Evolutionary conservation across 2,797 vertebrate genomes (phyloP).

Genomic region (Tadarida brasiliensis): DNA sequence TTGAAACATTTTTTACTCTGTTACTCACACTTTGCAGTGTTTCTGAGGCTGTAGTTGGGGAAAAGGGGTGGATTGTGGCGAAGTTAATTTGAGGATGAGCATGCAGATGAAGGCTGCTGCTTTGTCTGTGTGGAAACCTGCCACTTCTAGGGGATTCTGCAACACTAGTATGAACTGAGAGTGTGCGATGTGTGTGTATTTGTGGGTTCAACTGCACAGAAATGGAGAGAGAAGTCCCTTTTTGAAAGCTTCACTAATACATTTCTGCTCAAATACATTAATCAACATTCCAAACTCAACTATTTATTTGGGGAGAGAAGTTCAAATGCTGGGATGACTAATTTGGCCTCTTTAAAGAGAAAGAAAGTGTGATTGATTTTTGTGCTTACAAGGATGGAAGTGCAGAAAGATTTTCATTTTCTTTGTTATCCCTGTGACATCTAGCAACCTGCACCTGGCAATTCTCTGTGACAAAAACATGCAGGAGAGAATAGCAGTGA

Average conservation of each 20-base stretch:
- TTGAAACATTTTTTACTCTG: not conserved
- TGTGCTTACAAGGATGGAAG: conserved; percentile 15
- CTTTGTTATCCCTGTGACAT: conserved; percentile 59
- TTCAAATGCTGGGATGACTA: conserved; percentile 23
- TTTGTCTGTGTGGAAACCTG: not conserved
- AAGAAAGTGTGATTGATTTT: conserved; percentile 51
- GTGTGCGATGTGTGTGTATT: not conserved
- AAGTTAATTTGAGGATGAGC: not conserved
- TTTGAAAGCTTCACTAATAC: not conserved
- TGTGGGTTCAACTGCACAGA: not conserved
- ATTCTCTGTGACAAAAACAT: conserved; percentile 31
- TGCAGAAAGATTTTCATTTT: conserved; percentile 20
- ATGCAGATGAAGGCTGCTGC: not conserved
- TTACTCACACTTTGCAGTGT: not conserved
- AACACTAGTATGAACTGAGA: not conserved
- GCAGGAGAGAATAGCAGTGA: conserved; percentile 20
- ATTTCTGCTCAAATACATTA: conserved; percentile 31
- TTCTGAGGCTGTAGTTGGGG: not conserved
- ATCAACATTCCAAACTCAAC: not conserved
- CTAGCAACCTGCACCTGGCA: conserved; percentile 49
- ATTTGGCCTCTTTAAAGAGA: conserved; percentile 28
- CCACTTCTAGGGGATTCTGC: not conserved
- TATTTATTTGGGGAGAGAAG: conserved; percentile 13
- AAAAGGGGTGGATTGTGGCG: not conserved
- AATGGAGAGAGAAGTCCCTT: not conserved